These are phyloP conservation scores for Colletes gigas DNA, from an alignment of 1,140 invertebrate species.

Conservation along the genomic window DNA sequence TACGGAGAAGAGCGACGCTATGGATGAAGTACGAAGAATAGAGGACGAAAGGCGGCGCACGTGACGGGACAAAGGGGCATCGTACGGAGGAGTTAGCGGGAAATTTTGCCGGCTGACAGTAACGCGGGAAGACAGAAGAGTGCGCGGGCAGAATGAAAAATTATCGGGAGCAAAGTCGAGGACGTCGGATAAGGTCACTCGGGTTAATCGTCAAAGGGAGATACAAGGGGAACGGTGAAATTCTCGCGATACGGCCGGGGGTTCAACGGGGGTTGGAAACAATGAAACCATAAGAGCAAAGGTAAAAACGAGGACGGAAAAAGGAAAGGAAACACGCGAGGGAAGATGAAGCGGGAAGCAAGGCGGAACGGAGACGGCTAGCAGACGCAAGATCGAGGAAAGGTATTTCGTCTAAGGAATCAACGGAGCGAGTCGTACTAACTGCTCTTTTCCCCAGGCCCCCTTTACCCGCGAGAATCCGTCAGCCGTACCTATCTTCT, in stretches of 20 bases:
- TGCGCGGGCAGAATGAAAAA: not conserved
- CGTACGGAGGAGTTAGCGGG: not conserved
- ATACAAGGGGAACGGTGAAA: not conserved
- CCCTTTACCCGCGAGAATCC: slow-evolving; percentile 48
- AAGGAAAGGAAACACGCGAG: not conserved
- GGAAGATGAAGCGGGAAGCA: slow-evolving; percentile 7
- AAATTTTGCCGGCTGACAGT: not conserved
- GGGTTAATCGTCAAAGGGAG: not conserved
- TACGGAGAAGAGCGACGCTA: not conserved
- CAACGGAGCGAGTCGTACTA: slow-evolving; percentile 57
- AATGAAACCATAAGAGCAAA: not conserved
- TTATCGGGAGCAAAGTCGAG: not conserved
- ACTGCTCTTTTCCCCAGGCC: slow-evolving; percentile 52
- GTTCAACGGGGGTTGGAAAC: slow-evolving; percentile 11
- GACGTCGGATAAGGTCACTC: not conserved
- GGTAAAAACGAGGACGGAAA: not conserved
- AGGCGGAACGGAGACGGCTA: slow-evolving; percentile 20
- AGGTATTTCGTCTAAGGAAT: slow-evolving; percentile 56
- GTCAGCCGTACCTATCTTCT: slow-evolving; percentile 58
- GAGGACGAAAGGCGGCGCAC: too few species aligned
- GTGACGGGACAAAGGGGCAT: not conserved
- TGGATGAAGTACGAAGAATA: not conserved
- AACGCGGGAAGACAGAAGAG: not conserved
- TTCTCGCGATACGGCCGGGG: not conserved
- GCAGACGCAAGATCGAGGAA: slow-evolving; percentile 45